Evolutionary conservation across 2,888 invertebrate genomes (phyloP).

Genomic region (Phortica magna): DNA sequence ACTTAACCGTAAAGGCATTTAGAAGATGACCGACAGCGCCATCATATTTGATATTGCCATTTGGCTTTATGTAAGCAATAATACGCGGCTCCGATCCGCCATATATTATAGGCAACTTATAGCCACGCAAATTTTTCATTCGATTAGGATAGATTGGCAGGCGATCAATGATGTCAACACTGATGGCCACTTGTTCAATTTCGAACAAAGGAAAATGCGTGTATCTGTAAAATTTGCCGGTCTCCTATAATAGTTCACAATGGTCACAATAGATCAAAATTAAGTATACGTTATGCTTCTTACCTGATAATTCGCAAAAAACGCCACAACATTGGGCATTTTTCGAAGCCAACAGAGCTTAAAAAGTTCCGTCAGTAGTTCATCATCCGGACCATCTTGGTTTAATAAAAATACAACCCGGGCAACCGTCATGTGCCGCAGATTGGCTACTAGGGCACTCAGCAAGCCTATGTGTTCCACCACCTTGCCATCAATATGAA

Average conservation of each 20-base stretch:
- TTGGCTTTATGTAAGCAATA: slow-evolving; percentile 54
- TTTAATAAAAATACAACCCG: slow-evolving; percentile 64
- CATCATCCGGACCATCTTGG: slow-evolving; percentile 10
- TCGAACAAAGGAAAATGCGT: slow-evolving; percentile 62
- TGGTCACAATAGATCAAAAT: background rate
- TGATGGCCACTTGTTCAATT: slow-evolving; percentile 48
- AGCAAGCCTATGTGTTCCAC: slow-evolving; percentile 53
- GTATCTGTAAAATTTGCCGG: slow-evolving; percentile 60
- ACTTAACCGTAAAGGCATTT: slow-evolving; percentile 58
- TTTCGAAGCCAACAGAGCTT: slow-evolving; percentile 58
- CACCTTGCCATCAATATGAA: slow-evolving; percentile 52
- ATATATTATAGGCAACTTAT: slow-evolving; percentile 53
- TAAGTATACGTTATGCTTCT: background rate
- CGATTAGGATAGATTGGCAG: slow-evolving; percentile 60
- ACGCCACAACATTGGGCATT: slow-evolving; percentile 64
- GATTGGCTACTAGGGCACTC: slow-evolving; percentile 52
- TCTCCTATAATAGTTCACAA: slow-evolving; percentile 42
- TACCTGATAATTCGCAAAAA: slow-evolving; percentile 63
- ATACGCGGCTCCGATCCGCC: slow-evolving; percentile 67
- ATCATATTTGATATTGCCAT: slow-evolving; percentile 49
- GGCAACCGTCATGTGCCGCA: slow-evolving; percentile 62
- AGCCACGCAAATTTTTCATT: slow-evolving; percentile 58
- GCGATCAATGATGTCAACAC: background rate
- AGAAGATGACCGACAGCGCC: slow-evolving; percentile 68
- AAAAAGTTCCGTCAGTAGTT: slow-evolving; percentile 55